Base-by-base conservation (phyloP, 2,888 invertebrate species). In the Physocephala rufipes region DNA sequence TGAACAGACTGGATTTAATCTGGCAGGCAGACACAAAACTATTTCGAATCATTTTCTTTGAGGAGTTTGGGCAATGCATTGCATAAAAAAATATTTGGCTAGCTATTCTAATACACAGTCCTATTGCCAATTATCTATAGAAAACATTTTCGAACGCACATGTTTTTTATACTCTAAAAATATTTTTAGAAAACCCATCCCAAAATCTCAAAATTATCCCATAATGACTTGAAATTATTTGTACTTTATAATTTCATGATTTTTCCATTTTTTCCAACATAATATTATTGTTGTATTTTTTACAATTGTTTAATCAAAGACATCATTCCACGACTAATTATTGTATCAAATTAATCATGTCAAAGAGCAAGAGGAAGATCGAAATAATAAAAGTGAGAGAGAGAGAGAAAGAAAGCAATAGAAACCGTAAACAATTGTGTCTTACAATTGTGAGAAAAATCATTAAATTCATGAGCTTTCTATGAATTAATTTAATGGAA, bases 361-460 rank as follows among this genome's bases (percentile, higher is more conserved):
- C 36, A 36, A 9, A 49, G 19, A 19, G 16, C 16, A 28, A 28
- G 16, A 21, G 16, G 36, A 43, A 36, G 53, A 21, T 4, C 19
- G 53, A n/a, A 53, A 36, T 1, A 53, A 12, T n/a, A n/a, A n/a
- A n/a, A n/a, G n/a, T 12, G 49, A 28, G 16, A 21, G 16, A 53
- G 53, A 36, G 53, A 21, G 9, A 53, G 53, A n/a, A 53, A 36
- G 2, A 53, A 12, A 58, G 9, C 26, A 28, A 9, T 2, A 16
- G 9, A 55, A 67, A 67, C 67, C n/a, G 16, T 55, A 45, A 26
- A 67, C 67, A 67, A 67, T 67, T n/a, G n/a, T n/a, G n/a, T n/a
- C n/a, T n/a, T n/a, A n/a, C n/a, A n/a, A n/a, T n/a, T 55, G 45
- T 67, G 67, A 58, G 67, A 67, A 66, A 66, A 66, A 55, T 9